Base-by-base conservation (phyloP, 1,140 invertebrate genomes). In the Lycorma delicatula region DNA sequence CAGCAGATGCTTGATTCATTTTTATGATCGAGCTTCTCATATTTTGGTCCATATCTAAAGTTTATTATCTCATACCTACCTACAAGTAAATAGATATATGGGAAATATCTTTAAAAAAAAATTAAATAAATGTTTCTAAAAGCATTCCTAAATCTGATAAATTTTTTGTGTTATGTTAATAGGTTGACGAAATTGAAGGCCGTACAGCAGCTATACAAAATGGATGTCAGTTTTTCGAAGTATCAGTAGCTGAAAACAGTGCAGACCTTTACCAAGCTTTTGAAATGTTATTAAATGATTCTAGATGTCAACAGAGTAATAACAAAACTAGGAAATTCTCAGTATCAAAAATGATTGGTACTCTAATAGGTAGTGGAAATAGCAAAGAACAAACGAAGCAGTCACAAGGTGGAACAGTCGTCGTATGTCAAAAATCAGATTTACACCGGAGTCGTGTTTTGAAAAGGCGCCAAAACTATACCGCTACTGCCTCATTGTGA, bases 271-370 rank as follows among this genome's bases (percentile, higher is more conserved):
- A 83, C 68, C 76, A 80, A 47, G 80, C 82, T 27, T 85, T 87
- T 62, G 83, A 86, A 65, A 72, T 75, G 16, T 72, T 87, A 5
- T 70, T 86, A 12, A 80, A 76, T 41, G 85, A 88, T 66, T 81
- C 79, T 27, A 75, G 75, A 56, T 75, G 79, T 2, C 57, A 58
- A 28, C 77, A 78, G 47, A 70, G 69, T 28, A 66, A 75, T n/a
- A 67, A 71, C 29, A 64, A 64, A 29, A 78, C 77, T 41, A 76
- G 86, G 51, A 84, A 88, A 64, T 84, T 87, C 68, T 86, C 83
- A 34, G 85, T 89, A 7, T 84, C 84, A 7, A 87, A 87, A 68
- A 87, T 87, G 83, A 76, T 87, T 27, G 84, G 84, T n/a, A 84
- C 83, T 1, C 71, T 87, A 49, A 85, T 87, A 68, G 69, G 73